A percentile compares a stretch with the other conserved stretches of the same genome.
Evolutionary conservation across 2,888 invertebrate genomes (phyloP).

Genomic region (Cheilosia soror): DNA sequence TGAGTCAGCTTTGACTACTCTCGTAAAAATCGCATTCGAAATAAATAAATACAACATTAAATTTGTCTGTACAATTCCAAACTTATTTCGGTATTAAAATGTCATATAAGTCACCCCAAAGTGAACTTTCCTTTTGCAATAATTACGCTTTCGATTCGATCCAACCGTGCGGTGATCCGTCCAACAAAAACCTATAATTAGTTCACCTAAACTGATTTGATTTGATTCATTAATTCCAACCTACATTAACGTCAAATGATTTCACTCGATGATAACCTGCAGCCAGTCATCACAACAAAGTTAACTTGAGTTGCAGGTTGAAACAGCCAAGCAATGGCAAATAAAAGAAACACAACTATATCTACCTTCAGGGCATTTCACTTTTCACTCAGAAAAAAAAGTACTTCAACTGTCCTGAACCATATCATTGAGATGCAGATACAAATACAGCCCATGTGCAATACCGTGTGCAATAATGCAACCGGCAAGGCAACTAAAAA

Average conservation of each 20-base stretch:
- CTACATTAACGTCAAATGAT: constrained; percentile 62
- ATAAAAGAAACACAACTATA: constrained; percentile 29
- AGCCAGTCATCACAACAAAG: not conserved
- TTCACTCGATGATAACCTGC: constrained; percentile 51
- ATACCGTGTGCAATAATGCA: constrained; percentile 40
- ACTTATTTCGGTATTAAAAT: constrained; percentile 13
- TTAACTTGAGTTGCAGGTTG: constrained; percentile 37
- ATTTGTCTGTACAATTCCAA: not conserved
- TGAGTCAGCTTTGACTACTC: too few relatives aligned
- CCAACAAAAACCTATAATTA: constrained; percentile 56
- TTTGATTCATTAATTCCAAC: constrained; percentile 69
- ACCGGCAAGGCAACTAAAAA: too few relatives aligned
- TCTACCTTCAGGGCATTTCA: constrained; percentile 53
- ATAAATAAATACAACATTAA: not conserved
- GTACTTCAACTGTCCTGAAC: constrained; percentile 33
- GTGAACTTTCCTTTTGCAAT: constrained; percentile 53
- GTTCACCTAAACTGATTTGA: constrained; percentile 70
- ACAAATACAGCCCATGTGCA: constrained; percentile 14
- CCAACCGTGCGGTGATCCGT: constrained; percentile 48
- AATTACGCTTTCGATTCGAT: constrained; percentile 34
- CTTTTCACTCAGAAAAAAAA: constrained; percentile 50
- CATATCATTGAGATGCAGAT: constrained; percentile 23
- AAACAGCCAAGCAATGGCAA: constrained; percentile 32
- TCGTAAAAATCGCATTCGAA: too few relatives aligned
- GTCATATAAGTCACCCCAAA: constrained; percentile 48